Evolutionary conservation across 1,140 invertebrate genomes (phyloP), one percentile per base, ranked within the genome.

Genomic region (Melanaphis sacchari): DNA sequence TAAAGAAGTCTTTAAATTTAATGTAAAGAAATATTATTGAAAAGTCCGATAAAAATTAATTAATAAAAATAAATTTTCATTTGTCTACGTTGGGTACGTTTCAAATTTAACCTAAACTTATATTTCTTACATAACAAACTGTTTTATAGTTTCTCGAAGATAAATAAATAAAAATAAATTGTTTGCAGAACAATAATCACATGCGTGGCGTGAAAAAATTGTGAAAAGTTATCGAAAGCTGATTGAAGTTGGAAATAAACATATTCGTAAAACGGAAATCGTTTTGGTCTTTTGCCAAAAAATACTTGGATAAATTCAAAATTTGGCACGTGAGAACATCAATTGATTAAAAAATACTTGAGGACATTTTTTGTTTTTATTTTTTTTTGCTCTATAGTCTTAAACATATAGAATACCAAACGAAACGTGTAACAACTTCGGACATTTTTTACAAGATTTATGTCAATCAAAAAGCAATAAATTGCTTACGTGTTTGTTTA

Each of bases 191-290:
- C 40, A 40, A 85, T 26, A 40, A 41, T 85, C 84, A 2, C 26
- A 18, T 46, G 85, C 18, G 31, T 46, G 21, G 1, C 1, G 6
- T 0, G n/a, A 49, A 41, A 15, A 87, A 31, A n/a, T 41, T 31
- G 11, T n/a, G n/a, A 38, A 90, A 90, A 90, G 2, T 90, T 54
- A 38, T 54, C 21, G 21, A 90, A 54, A 43, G 18, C 85, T 38
- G 49, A 90, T 90, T 90, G 21, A 40, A 90, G 18, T 88, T 52
- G 18, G 43, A 85, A 85, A 85, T 88, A 43, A 87, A 87, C 84
- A 46, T 89, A 89, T 46, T 46, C 31, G 41, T n/a, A 52, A 52
- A 36, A 52, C 43, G 36, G n/a, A 54, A 54, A 90, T 90, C 88
- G 88, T 90, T 90, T 90, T 90, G 88, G 49, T 15, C 18, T 24